A percentile compares a stretch with the other conserved stretches of the same genome.
phyloP scores from a whole-genome alignment of 2,888 invertebrate genomes.

The Stomorhina lunata region DNA sequence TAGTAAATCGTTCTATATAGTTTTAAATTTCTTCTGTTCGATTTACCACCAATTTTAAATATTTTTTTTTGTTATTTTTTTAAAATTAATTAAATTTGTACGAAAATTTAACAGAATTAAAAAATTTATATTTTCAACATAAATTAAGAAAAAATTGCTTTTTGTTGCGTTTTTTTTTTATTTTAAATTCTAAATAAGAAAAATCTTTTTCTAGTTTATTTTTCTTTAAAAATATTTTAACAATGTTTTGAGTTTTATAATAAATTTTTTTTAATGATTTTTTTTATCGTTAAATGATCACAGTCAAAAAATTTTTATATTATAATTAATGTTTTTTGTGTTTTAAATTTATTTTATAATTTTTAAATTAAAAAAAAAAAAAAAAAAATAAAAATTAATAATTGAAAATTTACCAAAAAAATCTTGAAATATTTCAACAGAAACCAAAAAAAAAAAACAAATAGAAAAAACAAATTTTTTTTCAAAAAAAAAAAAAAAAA shows the following conservation, averaged over 20 bases:
- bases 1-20: not conserved
- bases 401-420: not conserved
- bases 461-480: no score
- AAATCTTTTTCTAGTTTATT: not conserved
- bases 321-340: constrained; percentile 49
- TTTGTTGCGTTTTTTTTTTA: constrained; percentile 58
- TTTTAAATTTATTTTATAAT: constrained; percentile 1
- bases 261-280: constrained; percentile 50
- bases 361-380: constrained; percentile 37
- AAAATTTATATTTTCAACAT: constrained; percentile 4
- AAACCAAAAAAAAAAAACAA: not conserved
- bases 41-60: not conserved
- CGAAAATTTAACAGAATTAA: not conserved
- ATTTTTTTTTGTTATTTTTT: not conserved
- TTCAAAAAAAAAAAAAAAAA: no score
- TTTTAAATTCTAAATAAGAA: constrained; percentile 22
- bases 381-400: not conserved
- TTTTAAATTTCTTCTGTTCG: not conserved
- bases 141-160: constrained; percentile 61
- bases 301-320: constrained; percentile 72
- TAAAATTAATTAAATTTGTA: not conserved
- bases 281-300: constrained; percentile 73
- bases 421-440: not conserved
- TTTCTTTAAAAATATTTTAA: constrained; percentile 55
- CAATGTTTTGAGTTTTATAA: constrained; percentile 59